Evolutionary conservation across 2,888 invertebrate genomes (phyloP).

Genomic region (Sepiola atlantica): DNA sequence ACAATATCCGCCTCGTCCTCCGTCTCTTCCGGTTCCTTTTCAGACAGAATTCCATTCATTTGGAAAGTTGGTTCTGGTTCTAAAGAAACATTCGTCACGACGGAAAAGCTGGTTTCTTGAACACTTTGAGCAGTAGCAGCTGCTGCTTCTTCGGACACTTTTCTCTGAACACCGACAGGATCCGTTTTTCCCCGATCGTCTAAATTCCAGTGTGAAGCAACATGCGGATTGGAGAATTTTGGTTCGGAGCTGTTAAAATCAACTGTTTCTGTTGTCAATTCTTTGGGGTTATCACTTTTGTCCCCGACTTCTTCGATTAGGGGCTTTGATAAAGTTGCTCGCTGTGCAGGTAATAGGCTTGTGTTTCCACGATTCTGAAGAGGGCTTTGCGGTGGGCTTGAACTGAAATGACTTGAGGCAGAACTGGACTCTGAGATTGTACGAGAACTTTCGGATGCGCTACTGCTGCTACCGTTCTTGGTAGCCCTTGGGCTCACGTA

Average conservation of each 20-base stretch:
- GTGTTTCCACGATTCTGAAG: background rate
- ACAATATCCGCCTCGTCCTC: background rate
- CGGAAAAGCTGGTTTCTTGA: background rate
- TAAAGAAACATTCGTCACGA: background rate
- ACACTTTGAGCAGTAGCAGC: background rate
- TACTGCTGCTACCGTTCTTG: background rate
- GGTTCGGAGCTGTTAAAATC: background rate
- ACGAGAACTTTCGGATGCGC: background rate
- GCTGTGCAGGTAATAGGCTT: background rate
- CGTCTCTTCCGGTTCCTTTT: background rate
- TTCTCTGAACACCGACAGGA: background rate
- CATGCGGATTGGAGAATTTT: background rate
- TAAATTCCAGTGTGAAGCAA: background rate
- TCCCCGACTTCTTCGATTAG: background rate
- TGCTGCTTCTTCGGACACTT: background rate
- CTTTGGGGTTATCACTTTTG: background rate
- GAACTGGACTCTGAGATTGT: background rate
- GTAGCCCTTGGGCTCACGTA: background rate
- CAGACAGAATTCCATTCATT: background rate
- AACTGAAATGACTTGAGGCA: background rate
- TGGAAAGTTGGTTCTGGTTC: background rate
- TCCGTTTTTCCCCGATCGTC: background rate
- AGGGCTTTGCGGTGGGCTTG: background rate
- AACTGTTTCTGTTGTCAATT: background rate
- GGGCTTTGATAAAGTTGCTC: background rate